Conservation (phyloP, 2,797 vertebrate species). For the Brotula barbata region DNA sequence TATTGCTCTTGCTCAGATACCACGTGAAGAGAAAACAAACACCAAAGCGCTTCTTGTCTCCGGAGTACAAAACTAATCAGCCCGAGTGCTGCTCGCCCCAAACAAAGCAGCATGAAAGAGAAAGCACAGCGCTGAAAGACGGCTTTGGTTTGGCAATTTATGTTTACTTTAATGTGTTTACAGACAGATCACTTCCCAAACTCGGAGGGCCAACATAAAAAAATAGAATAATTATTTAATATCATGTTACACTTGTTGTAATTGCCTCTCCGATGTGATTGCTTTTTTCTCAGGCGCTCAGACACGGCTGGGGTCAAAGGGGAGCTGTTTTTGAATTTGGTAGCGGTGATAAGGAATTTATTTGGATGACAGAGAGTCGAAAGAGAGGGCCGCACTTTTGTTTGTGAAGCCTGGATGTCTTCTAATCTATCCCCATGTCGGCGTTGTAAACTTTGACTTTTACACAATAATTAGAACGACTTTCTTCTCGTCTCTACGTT, state of each 20-base stretch:
- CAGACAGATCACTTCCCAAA: conserved; percentile 74
- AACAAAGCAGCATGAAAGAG: conserved; percentile 74
- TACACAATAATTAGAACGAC: conserved; percentile 18
- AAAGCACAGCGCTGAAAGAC: conserved; percentile 45
- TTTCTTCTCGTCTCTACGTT: conserved; percentile 14
- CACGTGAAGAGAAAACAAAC: conserved; percentile 72
- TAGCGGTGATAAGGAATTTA: neutral
- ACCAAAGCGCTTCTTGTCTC: conserved; percentile 69
- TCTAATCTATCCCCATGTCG: conserved; percentile 22
- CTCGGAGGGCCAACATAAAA: conserved; percentile 66
- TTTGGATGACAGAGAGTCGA: too few relatives aligned
- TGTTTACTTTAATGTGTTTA: conserved; percentile 75
- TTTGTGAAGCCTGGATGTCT: conserved; percentile 8
- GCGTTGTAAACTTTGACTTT: conserved; percentile 4
- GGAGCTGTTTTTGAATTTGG: conserved; percentile 51
- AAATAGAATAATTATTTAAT: conserved; percentile 72
- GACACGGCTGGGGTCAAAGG: conserved; percentile 57
- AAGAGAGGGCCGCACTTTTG: conserved; percentile 19
- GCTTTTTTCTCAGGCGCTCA: conserved; percentile 32
- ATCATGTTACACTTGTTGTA: conserved; percentile 70
- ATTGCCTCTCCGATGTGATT: conserved; percentile 65
- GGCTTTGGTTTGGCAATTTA: conserved; percentile 66
- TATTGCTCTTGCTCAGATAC: conserved; percentile 77
- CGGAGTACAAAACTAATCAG: conserved; percentile 76
- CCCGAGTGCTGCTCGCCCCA: conserved; percentile 64